Evolutionary conservation across 2,888 invertebrate species (phyloP), one percentile per base, ranked within the genome.

Genomic region (Protodeltote pygarga): DNA sequence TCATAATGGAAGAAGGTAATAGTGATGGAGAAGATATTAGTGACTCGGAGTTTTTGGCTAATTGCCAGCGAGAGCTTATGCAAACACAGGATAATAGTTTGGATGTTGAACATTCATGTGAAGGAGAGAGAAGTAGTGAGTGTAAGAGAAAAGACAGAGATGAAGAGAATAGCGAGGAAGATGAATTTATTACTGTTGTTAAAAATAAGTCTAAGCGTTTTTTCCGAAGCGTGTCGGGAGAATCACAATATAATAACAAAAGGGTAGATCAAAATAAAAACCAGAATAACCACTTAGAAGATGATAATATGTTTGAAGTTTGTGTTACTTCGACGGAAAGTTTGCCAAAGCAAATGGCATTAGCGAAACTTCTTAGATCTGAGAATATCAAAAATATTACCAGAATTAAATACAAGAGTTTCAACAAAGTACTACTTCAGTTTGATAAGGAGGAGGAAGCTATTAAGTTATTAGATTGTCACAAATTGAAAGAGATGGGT

Each of bases 391-490:
- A 20, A 10, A 16, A 58, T 23, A 34, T 63, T 3, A 27, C n/a
- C 4, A 35, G 37, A 10, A 51, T 68, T 3, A 61, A 65, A 48
- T 67, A 65, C 27, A 40, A 38, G 32, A 25, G 35, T 17, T 17
- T 8, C 1, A 25, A 35, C 10, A 35, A 35, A 10, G 35, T 35
- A 3, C 3, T 52, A 5, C 24, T 67, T 8, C 27, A 37, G 27
- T 39, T 65, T 16, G 24, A 39, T 5, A 32, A 28, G 9, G 28
- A 24, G 39, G 16, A 28, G 19, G 32, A 47, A 14, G 58, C 49
- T 1, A 42, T 47, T 24, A 52, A 10, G 15, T 8, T 35, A 10
- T 10, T 35, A 10, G 11, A 17, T 4, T 35, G 35, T 9, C 8
- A 34, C 11, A 32, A 17, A 29, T 17, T 17, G 3, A 29, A 38